Conservation (phyloP, 2,888 invertebrate species). For the Anorthoa munda region DNA sequence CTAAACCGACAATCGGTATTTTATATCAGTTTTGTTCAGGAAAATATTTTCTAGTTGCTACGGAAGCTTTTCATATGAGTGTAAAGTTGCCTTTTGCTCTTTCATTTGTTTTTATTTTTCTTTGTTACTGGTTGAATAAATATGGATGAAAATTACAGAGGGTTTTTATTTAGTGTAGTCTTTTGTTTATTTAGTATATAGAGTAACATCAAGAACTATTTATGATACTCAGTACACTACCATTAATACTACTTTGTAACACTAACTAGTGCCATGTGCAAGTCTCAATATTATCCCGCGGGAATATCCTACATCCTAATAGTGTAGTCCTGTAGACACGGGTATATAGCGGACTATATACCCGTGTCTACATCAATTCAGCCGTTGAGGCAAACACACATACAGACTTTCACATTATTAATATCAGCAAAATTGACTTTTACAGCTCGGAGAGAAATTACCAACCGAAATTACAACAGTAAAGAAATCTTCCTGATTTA, state of each 20-base stretch:
- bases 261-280: too few species aligned
- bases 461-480: background rate
- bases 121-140: background rate
- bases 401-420: too few species aligned
- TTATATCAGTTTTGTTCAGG: conserved; percentile 28
- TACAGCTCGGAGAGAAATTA: background rate
- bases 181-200: background rate
- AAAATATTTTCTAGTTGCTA: conserved; percentile 40
- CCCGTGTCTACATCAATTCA: too few species aligned
- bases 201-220: too few species aligned
- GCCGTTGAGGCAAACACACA: too few species aligned
- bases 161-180: background rate
- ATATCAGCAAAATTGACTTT: background rate
- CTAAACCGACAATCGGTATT: conserved; percentile 45
- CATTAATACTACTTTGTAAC: too few species aligned
- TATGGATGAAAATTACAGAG: background rate
- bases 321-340: too few species aligned
- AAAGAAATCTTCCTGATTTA: conserved; percentile 29
- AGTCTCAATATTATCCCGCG: too few species aligned
- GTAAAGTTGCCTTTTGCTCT: conserved; percentile 21
- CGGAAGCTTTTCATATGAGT: conserved; percentile 31
- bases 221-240: too few species aligned
- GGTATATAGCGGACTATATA: too few species aligned
- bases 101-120: conserved; percentile 1
- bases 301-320: too few species aligned